These are phyloP conservation scores for Drosophila prosaltans DNA, from an alignment of 1,140 invertebrate species.

Conservation along the genomic window DNA sequence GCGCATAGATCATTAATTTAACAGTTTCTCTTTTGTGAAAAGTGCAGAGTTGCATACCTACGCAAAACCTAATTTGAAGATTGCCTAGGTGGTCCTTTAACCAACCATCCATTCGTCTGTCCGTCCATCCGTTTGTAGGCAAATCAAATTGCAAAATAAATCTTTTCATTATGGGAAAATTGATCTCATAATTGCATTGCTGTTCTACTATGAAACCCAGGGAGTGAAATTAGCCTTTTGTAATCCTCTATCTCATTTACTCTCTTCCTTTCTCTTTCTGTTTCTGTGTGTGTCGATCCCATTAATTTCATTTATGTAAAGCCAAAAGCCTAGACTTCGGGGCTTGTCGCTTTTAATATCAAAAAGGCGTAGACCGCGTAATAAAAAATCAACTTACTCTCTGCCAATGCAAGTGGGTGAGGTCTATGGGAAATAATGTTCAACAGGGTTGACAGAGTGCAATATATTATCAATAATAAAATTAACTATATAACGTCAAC, in stretches of 20 bases:
- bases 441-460: constrained; percentile 20
- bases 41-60: constrained; percentile 40
- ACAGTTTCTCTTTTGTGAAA: constrained; percentile 46
- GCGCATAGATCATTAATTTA: constrained; percentile 77
- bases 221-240: constrained; percentile 73
- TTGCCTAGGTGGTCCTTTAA: constrained; percentile 56
- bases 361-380: constrained; percentile 75
- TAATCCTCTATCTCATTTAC: constrained; percentile 37
- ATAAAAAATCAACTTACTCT: constrained; percentile 76
- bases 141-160: constrained; percentile 67
- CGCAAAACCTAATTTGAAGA: constrained; percentile 14
- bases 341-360: constrained; percentile 69
- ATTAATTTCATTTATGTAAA: constrained; percentile 79
- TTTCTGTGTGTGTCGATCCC: constrained; percentile 30
- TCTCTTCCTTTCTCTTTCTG: too few species aligned
- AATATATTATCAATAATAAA: background rate
- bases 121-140: background rate
- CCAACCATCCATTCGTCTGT: background rate
- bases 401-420: constrained; percentile 12
- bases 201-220: constrained; percentile 36
- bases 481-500: too few species aligned
- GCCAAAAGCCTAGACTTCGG: constrained; percentile 37
- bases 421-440: constrained; percentile 28
- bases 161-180: constrained; percentile 48
- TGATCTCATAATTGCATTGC: constrained; percentile 72